These are phyloP conservation scores for Brachirus orientalis DNA, from an alignment of 2,113 vertebrate species.

Conservation along the genomic window DNA sequence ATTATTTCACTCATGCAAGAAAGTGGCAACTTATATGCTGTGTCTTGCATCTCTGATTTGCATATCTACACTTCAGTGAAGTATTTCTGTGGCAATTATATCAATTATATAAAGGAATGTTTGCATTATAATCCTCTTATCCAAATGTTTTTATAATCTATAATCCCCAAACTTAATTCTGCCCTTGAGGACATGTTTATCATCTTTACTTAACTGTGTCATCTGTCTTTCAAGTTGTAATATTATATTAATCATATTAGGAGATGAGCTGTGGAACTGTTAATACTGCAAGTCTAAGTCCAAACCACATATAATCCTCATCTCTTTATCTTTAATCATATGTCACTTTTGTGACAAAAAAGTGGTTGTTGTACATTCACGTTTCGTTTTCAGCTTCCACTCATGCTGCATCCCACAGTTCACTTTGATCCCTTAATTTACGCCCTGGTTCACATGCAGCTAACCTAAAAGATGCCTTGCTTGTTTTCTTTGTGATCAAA, in stretches of 20 bases:
- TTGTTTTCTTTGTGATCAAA: constrained; percentile 54
- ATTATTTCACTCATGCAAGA: neutral
- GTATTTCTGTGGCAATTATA: constrained; percentile 18
- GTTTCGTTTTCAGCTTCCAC: constrained; percentile 19
- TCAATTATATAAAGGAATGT: constrained; percentile 7
- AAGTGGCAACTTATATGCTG: too few relatives aligned
- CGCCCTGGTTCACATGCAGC: constrained; percentile 40
- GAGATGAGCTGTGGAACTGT: neutral
- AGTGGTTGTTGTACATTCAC: neutral
- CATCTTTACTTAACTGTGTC: neutral
- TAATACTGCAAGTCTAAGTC: constrained; percentile 3
- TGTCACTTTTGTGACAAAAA: constrained; percentile 8
- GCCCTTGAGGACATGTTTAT: constrained; percentile 23
- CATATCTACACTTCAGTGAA: neutral
- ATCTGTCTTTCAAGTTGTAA: constrained; percentile 1
- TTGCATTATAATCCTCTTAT: constrained; percentile 31
- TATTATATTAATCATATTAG: constrained; percentile 22
- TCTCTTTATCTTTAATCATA: constrained; percentile 37
- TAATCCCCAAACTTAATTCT: constrained; percentile 14
- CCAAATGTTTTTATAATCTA: neutral
- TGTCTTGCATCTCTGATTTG: neutral
- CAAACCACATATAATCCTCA: constrained; percentile 12
- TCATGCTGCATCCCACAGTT: constrained; percentile 12
- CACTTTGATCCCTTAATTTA: constrained; percentile 52
- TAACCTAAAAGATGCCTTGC: constrained; percentile 16